phyloP scores from a whole-genome alignment of 37 sponge, comb jelly and placozoan genomes.

The Aplysina aerophoba region DNA sequence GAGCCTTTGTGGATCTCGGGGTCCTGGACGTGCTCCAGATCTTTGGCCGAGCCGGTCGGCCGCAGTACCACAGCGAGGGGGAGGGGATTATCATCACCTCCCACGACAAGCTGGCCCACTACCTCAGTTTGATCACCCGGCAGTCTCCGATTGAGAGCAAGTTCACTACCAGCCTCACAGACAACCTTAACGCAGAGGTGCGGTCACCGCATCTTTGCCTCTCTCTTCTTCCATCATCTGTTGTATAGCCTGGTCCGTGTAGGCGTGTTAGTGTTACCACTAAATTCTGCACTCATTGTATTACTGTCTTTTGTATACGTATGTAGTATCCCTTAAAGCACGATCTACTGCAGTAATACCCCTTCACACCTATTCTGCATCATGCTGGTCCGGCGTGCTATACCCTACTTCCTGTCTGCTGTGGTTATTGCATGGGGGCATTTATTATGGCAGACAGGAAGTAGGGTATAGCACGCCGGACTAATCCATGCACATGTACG shows the following conservation, averaged over 20 bases:
- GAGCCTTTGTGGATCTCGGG: constrained; percentile 95
- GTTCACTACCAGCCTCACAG: constrained; percentile 75
- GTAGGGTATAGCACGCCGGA: too few relatives aligned
- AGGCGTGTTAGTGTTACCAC: constrained; percentile 21
- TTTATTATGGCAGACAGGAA: too few relatives aligned
- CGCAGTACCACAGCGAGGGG: constrained; percentile 95
- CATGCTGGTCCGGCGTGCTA: too few relatives aligned
- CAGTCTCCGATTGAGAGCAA: constrained; percentile 99
- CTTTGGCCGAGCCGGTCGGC: constrained; percentile 97
- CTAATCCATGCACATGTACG: too few relatives aligned
- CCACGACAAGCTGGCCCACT: constrained; percentile 97
- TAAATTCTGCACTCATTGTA: neutral
- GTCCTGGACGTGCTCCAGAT: constrained; percentile 98
- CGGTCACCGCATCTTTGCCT: neutral
- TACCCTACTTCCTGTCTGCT: too few relatives aligned
- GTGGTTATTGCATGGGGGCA: too few relatives aligned
- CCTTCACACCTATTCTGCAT: too few relatives aligned
- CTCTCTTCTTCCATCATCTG: too few relatives aligned
- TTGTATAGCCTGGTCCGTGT: neutral
- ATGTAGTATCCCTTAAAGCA: neutral
- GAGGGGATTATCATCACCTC: constrained; percentile 94
- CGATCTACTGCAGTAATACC: too few relatives aligned
- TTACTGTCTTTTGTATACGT: constrained; percentile 23
- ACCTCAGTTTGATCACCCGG: constrained; percentile 97
- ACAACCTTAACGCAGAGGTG: constrained; percentile 99